These are phyloP conservation scores for Drosophila sordidapex DNA, from an alignment of 2,888 invertebrate genomes.

Conservation along the genomic window DNA sequence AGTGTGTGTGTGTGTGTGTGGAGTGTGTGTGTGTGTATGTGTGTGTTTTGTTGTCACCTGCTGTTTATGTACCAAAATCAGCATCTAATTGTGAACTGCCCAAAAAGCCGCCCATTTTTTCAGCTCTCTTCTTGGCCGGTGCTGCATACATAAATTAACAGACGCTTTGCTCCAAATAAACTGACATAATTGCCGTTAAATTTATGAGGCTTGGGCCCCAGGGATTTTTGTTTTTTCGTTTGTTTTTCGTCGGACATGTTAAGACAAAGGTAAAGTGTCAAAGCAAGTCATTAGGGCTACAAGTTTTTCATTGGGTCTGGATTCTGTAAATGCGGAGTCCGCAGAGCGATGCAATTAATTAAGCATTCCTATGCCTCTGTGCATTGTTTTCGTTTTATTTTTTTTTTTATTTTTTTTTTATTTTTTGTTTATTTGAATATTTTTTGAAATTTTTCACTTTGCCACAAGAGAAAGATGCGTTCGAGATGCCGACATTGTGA, in stretches of 20 bases:
- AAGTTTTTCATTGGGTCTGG: conserved; percentile 45
- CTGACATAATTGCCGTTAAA: conserved; percentile 79
- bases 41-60: conserved; percentile 73
- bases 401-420: conserved; percentile 32
- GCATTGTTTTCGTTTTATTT: conserved; percentile 42
- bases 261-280: conserved; percentile 80
- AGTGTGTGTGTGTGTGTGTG: conserved; percentile 24
- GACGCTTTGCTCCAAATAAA: conserved; percentile 81
- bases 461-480: conserved; percentile 42
- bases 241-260: conserved; percentile 50
- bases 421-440: conserved; percentile 33
- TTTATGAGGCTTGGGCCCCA: conserved; percentile 59
- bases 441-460: conserved; percentile 62
- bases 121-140: conserved; percentile 20
- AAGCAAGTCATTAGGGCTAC: conserved; percentile 80
- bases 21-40: conserved; percentile 26
- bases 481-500: conserved; percentile 70
- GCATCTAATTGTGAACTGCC: conserved; percentile 77
- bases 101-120: conserved; percentile 61
- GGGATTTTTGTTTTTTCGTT: conserved; percentile 25
- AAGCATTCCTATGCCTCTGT: conserved; percentile 66
- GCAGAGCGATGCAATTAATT: conserved; percentile 57
- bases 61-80: conserved; percentile 76
- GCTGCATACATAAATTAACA: conserved; percentile 67
- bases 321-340: conserved; percentile 30